Percentiles rank a stretch among this genome's conserved stretches.
Conservation (phyloP, 2,888 invertebrate species). For the Eulithis testata region DNA sequence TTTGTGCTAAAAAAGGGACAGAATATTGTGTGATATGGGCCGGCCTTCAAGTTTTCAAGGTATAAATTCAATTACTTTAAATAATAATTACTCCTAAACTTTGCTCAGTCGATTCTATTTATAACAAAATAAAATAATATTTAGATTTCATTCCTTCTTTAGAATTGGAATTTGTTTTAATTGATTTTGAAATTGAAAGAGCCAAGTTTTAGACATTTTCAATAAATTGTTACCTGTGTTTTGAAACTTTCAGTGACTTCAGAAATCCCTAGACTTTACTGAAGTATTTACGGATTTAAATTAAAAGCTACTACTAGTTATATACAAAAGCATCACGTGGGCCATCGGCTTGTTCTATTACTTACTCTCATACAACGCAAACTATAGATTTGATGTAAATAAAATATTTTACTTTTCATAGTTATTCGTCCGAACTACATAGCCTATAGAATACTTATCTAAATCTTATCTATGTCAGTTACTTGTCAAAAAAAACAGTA, state of each 20-base stretch:
- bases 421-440: too few species aligned
- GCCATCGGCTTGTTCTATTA: too few species aligned
- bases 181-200: conserved; percentile 5
- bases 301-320: background rate
- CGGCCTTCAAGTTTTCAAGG: conserved; percentile 27
- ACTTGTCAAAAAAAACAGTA: conserved; percentile 9
- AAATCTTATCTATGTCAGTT: too few species aligned
- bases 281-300: background rate
- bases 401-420: too few species aligned
- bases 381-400: too few species aligned
- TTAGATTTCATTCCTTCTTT: conserved; percentile 1
- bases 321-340: too few species aligned
- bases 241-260: background rate
- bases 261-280: background rate
- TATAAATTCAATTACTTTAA: conserved; percentile 30
- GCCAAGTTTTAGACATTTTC: conserved; percentile 2
- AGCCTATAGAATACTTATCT: background rate
- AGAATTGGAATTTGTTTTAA: conserved; percentile 2
- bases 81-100: conserved; percentile 27
- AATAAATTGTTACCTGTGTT: background rate
- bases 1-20: background rate
- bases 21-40: background rate
- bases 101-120: conserved; percentile 17
- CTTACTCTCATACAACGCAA: too few species aligned
- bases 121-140: conserved; percentile 20